Evolutionary conservation across 2,113 vertebrate species (phyloP), one percentile per base, ranked within the genome.

Genomic region (Pseudopodoces humilis): DNA sequence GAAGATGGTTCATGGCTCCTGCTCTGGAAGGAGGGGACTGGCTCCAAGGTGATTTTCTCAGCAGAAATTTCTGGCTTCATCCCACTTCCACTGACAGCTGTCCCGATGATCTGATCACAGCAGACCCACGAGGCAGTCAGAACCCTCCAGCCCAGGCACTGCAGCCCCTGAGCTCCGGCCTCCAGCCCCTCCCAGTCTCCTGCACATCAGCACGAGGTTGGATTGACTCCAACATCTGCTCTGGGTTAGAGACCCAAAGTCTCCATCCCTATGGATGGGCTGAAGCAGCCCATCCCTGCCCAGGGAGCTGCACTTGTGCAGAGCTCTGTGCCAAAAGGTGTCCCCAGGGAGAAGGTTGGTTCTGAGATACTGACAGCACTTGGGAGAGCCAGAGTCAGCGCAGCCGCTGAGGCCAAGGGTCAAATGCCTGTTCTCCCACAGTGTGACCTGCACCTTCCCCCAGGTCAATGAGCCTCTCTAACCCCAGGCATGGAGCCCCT

Each of bases 121-220:
- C 21, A 6, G 35, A 62, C 10, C n/a, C 76, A 53, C 0, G 0
- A 30, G 30, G 27, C 43, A 37, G 7, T 6, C 30, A 24, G 67
- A 30, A 27, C 50, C 56, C 52, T 65, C 88, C 75, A 41, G 25
- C 65, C n/a, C 75, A 19, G 33, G n/a, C 41, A 23, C 49, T 70
- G 33, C 7, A 1, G 37, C 9, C 55, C 41, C 64, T 13, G 18
- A 28, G 15, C 35, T 18, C 5, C 1, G 0, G 7, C 52, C 52
- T 33, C 24, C 64, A 77, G 74, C 69, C 75, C 21, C 24, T 50
- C 20, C 44, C 63, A 3, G 3, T 5, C 46, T 43, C 71, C 58
- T 55, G 63, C n/a, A 41, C 46, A 5, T 4, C 3, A 0, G 46
- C 35, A 5, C 0, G 1, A 72, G 63, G 30, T 0, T n/a, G 78